Evolutionary conservation across 2,797 vertebrate genomes (phyloP), one percentile per base, ranked within the genome.

Genomic region (Knipowitschia caucasica): DNA sequence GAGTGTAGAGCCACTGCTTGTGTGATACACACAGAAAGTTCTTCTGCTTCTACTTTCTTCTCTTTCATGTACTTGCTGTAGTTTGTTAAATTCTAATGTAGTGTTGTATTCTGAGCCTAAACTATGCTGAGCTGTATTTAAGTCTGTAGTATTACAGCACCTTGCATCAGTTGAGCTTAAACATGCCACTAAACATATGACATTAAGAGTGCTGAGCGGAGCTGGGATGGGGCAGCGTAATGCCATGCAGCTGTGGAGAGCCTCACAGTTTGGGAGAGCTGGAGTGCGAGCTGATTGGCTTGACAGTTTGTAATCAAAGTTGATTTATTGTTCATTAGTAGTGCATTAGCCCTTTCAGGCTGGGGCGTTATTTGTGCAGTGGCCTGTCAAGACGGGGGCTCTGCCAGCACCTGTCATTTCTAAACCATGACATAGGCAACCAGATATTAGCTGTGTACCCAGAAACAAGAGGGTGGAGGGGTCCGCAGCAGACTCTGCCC

Each of bases 301-400:
- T 95, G 95, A 95, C 94, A 95, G 93, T 97, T 95, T 95, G 93
- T 98, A 98, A 96, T 99, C 95, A 96, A 94, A 96, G 92, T 94
- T 95, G 95, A 99, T 98, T 96, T 95, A 98, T 99, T 94, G 94
- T 96, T 98, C 95, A 96, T 98, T 96, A 96, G 94, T 88, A 90
- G 91, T 93, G 93, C 93, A 94, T 96, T 97, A 97, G 93, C 91
- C 91, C 92, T 92, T 92, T 93, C 92, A 94, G 92, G 92, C 92
- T 89, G 78, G 92, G 90, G 91, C 88, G 89, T 92, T 94, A 93
- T 94, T 94, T 94, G 93, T 93, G 93, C 94, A 92, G 92, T 89
- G 90, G 89, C 91, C 92, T 94, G 93, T 93, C 93, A 92, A 91
- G 88, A 89, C 88, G 35, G 78, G 91, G 92, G 92, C 89, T 44